A percentile compares a stretch with the other conserved stretches of the same genome.
These are phyloP conservation scores for Marisa cornuarietis DNA, from an alignment of 1,140 invertebrate species.

Conservation along the genomic window DNA sequence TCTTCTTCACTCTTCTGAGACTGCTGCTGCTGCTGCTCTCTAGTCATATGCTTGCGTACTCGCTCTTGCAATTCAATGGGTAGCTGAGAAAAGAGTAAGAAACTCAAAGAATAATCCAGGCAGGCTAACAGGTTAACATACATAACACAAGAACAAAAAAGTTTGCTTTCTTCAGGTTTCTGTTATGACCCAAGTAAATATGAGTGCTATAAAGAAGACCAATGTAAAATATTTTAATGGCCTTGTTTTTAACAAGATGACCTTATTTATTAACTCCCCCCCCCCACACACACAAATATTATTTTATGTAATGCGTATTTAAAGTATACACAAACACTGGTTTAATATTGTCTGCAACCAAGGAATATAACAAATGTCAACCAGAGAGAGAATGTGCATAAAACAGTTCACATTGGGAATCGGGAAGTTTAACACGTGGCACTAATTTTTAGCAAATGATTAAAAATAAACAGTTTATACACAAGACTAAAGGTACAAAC, in stretches of 20 bases:
- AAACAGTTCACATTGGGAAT: no score
- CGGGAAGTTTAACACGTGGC: no score
- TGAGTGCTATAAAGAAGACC: not conserved
- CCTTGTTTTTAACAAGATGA: no score
- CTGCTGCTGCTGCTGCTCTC: constrained; percentile 61
- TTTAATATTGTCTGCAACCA: not conserved
- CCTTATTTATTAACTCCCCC: no score
- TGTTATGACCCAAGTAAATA: no score
- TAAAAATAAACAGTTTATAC: not conserved
- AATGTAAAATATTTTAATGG: not conserved
- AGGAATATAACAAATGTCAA: not conserved
- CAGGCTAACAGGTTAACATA: not conserved
- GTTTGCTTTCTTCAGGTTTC: not conserved
- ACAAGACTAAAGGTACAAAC: constrained; percentile 6
- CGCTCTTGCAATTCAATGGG: constrained; percentile 89
- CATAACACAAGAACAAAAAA: not conserved
- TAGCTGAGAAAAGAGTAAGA: constrained; percentile 72
- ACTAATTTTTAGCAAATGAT: no score
- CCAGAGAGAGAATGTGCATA: no score
- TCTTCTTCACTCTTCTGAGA: constrained; percentile 67
- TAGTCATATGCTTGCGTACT: constrained; percentile 71
- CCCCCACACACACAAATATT: no score
- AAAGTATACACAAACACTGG: not conserved
- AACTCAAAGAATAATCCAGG: not conserved
- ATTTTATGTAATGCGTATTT: not conserved